These are phyloP conservation scores for Hydrophis major DNA, from an alignment of 2,797 vertebrate species.

Conservation along the genomic window DNA sequence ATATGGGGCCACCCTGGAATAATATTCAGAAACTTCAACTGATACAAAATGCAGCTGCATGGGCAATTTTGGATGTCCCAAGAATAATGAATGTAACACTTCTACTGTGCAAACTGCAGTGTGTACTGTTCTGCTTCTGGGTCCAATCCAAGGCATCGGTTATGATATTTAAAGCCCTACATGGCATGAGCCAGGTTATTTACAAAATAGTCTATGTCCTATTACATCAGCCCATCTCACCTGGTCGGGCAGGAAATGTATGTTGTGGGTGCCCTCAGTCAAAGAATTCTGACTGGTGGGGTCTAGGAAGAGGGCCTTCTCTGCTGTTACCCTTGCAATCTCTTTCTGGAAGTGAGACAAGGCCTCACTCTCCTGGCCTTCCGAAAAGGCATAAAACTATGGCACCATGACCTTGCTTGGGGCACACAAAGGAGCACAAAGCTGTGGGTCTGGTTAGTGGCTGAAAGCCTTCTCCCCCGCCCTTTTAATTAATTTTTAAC, in stretches of 20 bases:
- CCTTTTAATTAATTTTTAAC: not conserved
- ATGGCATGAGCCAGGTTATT: not conserved
- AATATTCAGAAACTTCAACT: not conserved
- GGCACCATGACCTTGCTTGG: not conserved
- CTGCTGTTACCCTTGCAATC: not conserved
- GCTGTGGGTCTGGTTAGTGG: not conserved
- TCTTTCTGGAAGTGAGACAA: not conserved
- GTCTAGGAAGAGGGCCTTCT: not conserved
- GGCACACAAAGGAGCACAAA: not conserved
- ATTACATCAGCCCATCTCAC: not conserved
- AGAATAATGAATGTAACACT: not conserved
- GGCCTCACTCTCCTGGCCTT: not conserved
- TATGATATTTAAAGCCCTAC: not conserved
- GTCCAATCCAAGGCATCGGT: not conserved
- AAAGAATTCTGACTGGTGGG: not conserved
- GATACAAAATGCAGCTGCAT: not conserved
- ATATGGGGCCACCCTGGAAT: not conserved
- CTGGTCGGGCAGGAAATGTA: not conserved
- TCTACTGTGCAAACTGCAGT: not conserved
- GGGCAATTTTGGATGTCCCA: not conserved
- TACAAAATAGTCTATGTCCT: not conserved
- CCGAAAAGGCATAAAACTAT: not conserved
- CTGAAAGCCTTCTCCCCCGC: not conserved
- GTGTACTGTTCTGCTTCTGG: not conserved
- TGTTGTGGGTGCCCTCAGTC: not conserved